Evolutionary conservation across 2,113 vertebrate genomes (phyloP).

Genomic region (Microtus pennsylvanicus): DNA sequence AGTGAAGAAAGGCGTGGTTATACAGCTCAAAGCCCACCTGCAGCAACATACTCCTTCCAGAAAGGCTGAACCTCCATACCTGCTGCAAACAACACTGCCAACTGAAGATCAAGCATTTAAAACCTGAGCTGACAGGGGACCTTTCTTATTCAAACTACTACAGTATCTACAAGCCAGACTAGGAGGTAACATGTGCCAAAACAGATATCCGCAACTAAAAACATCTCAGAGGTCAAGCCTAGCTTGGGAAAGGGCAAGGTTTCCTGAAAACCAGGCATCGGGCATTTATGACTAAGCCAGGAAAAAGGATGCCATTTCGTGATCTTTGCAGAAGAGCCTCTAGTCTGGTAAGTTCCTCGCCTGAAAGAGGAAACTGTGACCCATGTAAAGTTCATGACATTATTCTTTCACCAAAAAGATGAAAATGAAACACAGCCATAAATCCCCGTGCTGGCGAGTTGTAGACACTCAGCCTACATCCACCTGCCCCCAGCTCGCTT

Average conservation of each 20-base stretch:
- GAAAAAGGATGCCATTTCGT: background rate
- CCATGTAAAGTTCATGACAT: slow-evolving; percentile 62
- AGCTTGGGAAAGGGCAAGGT: slow-evolving; percentile 44
- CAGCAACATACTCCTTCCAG: background rate
- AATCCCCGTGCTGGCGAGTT: background rate
- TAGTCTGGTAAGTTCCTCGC: slow-evolving; percentile 61
- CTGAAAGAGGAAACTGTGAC: slow-evolving; percentile 51
- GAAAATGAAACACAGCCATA: slow-evolving; percentile 22
- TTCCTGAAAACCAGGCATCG: slow-evolving; percentile 28
- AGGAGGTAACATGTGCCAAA: slow-evolving; percentile 18
- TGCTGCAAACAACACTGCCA: background rate
- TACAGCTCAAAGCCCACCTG: background rate
- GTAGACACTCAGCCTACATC: background rate
- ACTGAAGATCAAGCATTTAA: background rate
- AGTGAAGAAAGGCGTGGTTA: background rate
- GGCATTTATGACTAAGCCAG: slow-evolving; percentile 49
- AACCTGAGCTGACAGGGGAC: background rate
- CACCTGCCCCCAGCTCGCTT: background rate
- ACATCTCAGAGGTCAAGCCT: background rate
- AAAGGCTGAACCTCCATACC: background rate
- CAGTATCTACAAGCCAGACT: slow-evolving; percentile 9
- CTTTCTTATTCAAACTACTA: background rate
- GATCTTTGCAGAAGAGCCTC: slow-evolving; percentile 49
- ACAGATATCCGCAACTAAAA: slow-evolving; percentile 61
- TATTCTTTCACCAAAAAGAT: slow-evolving; percentile 36